A percentile compares a stretch with the other conserved stretches of the same genome.
phyloP scores from a whole-genome alignment of 2,797 vertebrate species.

The Chloroceryle inda region DNA sequence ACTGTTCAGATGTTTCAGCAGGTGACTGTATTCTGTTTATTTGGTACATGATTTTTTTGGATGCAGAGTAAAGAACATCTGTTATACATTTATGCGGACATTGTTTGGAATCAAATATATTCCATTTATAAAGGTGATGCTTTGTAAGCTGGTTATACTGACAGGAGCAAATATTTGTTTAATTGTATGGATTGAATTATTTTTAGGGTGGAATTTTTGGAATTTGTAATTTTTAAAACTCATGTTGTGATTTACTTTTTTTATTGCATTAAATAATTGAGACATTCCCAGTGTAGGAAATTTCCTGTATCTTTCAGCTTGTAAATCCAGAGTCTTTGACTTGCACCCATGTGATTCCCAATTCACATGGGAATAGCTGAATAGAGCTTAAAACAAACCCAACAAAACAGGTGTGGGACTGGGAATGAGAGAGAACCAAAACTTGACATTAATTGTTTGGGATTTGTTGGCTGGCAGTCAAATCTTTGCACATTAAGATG shows the following conservation, averaged over 20 bases:
- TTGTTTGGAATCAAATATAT: neutral
- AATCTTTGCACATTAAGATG: neutral
- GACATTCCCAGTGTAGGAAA: neutral
- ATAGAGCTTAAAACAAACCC: neutral
- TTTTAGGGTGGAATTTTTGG: neutral
- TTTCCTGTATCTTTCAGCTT: neutral
- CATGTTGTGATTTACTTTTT: neutral
- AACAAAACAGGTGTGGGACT: fast-evolving
- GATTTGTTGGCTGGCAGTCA: neutral
- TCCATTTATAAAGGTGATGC: neutral
- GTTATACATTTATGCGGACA: neutral
- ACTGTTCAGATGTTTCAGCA: conserved; percentile 93
- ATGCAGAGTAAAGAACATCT: neutral
- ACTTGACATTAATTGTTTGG: neutral
- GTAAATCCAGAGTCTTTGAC: neutral
- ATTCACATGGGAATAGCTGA: neutral
- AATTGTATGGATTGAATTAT: neutral
- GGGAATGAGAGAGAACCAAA: neutral
- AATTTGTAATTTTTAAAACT: neutral
- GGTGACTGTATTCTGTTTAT: conserved; percentile 78
- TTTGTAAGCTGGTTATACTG: neutral
- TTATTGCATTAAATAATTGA: neutral
- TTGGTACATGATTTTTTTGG: neutral
- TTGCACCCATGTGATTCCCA: neutral
- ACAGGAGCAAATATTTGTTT: neutral